Percentiles rank a stretch among this genome's conserved stretches.
Conservation (phyloP, 2,797 vertebrate genomes). For the Nyctalus aviator region DNA sequence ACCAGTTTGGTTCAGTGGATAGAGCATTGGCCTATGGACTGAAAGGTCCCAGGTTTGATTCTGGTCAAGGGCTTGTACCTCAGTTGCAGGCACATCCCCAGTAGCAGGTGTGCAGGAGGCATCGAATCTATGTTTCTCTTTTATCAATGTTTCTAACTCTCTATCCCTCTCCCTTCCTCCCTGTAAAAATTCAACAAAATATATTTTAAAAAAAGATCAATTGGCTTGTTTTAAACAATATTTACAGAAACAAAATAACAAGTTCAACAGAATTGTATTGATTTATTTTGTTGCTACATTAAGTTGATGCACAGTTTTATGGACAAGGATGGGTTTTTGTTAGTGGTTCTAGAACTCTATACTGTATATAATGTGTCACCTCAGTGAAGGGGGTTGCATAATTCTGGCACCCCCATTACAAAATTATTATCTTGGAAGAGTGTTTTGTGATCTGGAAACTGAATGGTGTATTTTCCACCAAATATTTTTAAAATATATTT, state of each 20-base stretch:
- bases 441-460: background rate
- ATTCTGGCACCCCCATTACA: background rate
- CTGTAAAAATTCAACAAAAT: background rate
- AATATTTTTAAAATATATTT: background rate
- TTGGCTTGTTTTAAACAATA: background rate
- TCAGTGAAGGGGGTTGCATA: background rate
- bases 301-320: background rate
- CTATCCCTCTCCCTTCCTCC: background rate
- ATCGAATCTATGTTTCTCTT: background rate
- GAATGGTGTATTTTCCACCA: background rate
- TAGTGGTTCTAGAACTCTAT: background rate
- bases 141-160: background rate
- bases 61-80: no score
- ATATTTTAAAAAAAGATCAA: background rate
- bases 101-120: background rate
- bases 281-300: background rate
- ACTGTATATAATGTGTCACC: background rate
- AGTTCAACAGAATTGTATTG: background rate
- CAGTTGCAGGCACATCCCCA: background rate
- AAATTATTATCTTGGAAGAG: background rate
- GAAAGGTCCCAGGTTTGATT: no score
- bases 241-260: background rate
- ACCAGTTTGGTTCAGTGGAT: no score
- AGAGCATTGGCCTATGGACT: accelerated
- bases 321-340: background rate